These are phyloP conservation scores for Pristionchus japonicus DNA, from an alignment of 2,888 invertebrate genomes.

Conservation along the genomic window DNA sequence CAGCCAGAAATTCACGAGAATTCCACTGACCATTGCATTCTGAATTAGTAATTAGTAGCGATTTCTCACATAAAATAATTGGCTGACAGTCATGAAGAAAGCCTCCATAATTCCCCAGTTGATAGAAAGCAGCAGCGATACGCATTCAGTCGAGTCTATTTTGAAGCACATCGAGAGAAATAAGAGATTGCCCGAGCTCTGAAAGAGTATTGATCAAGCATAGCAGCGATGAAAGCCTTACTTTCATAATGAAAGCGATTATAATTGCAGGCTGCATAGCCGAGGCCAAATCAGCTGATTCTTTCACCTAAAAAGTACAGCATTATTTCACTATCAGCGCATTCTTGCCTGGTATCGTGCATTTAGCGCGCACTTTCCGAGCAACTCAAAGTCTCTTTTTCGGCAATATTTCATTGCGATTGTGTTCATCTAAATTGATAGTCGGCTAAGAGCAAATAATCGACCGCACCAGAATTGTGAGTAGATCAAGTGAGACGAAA, in stretches of 20 bases:
- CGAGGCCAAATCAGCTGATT: not conserved
- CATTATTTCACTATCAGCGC: too few relatives aligned
- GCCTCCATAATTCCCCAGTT: slow-evolving; percentile 8
- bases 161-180: not conserved
- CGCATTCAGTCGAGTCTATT: not conserved
- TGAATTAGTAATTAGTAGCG: not conserved
- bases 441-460: too few relatives aligned
- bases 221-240: not conserved
- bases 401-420: not conserved
- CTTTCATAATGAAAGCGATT: not conserved
- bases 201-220: too few relatives aligned
- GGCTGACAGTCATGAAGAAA: not conserved
- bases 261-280: not conserved
- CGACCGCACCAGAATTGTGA: not conserved
- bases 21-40: not conserved
- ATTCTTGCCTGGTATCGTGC: not conserved
- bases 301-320: not conserved
- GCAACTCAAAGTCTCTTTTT: not conserved
- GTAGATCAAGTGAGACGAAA: not conserved
- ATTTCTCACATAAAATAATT: not conserved
- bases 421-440: not conserved
- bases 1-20: not conserved
- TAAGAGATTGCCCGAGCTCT: not conserved
- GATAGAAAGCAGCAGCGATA: not conserved
- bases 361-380: not conserved